phyloP scores from a whole-genome alignment of 2,888 invertebrate genomes.

The Mythimna impura region DNA sequence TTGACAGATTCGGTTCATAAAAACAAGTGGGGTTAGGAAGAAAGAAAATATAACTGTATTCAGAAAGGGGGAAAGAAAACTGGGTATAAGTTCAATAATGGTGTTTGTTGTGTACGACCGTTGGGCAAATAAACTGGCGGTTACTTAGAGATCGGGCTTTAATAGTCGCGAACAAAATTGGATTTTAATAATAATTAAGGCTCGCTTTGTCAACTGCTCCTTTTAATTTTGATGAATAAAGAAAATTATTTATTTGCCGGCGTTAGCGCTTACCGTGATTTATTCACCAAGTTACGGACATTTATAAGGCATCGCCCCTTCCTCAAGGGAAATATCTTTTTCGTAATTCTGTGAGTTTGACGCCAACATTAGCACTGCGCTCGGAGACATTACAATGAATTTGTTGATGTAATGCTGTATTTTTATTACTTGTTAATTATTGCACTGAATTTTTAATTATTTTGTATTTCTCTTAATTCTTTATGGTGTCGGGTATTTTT shows the following conservation, averaged over 20 bases:
- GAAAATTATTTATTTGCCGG: constrained; percentile 89
- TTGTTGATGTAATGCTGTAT: constrained; percentile 60
- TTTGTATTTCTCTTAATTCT: not conserved
- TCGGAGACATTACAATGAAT: constrained; percentile 64
- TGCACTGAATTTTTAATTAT: constrained; percentile 27
- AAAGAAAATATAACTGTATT: constrained; percentile 60
- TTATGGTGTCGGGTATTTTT: not conserved
- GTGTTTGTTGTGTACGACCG: constrained; percentile 70
- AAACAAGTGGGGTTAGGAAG: constrained; percentile 63
- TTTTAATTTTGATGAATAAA: constrained; percentile 90
- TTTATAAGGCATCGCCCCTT: constrained; percentile 79
- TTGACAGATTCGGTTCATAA: constrained; percentile 65
- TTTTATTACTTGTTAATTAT: constrained; percentile 44
- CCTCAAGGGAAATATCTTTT: constrained; percentile 81
- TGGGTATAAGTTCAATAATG: constrained; percentile 69
- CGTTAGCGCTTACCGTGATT: constrained; percentile 87
- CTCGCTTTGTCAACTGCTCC: constrained; percentile 88
- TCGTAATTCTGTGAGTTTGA: constrained; percentile 79
- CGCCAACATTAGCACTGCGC: constrained; percentile 74
- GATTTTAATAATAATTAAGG: constrained; percentile 84
- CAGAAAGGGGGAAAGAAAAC: constrained; percentile 56
- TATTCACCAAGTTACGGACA: constrained; percentile 83
- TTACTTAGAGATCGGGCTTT: constrained; percentile 64
- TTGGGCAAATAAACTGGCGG: constrained; percentile 71
- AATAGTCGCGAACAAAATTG: constrained; percentile 79